phyloP scores from a whole-genome alignment of 1,140 invertebrate genomes.

The Spodoptera frugiperda region DNA sequence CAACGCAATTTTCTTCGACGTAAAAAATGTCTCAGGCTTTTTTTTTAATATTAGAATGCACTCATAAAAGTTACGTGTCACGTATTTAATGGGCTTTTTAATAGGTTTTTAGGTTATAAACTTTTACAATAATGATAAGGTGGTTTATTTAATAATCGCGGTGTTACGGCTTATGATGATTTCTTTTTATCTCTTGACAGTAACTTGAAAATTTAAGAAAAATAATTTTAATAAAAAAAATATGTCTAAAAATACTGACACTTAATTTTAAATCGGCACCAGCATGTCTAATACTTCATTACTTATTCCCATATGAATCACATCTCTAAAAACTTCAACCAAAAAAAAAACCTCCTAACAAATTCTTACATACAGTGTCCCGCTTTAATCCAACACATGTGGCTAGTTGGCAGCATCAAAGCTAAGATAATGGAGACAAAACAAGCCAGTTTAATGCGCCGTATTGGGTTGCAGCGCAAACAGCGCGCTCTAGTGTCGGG shows the following conservation, averaged over 20 bases:
- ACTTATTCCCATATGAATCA: no score
- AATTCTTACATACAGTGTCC: constrained; percentile 14
- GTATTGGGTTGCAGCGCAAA: constrained; percentile 79
- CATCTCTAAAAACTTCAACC: no score
- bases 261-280: no score
- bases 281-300: no score
- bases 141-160: constrained; percentile 30
- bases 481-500: constrained; percentile 69
- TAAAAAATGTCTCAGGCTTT: constrained; percentile 61
- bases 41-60: constrained; percentile 53
- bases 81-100: constrained; percentile 40
- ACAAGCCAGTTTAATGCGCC: constrained; percentile 77
- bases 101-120: constrained; percentile 34
- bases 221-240: no score
- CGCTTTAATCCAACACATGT: constrained; percentile 60
- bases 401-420: constrained; percentile 76
- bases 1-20: constrained; percentile 72
- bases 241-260: no score
- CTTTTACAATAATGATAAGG: constrained; percentile 36
- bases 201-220: not conserved
- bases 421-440: constrained; percentile 81
- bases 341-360: constrained; percentile 1
- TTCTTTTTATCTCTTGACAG: not conserved
- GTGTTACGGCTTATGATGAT: constrained; percentile 2
- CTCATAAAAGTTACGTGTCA: constrained; percentile 43